phyloP scores from a whole-genome alignment of 2,797 vertebrate genomes.

The Bovichtus diacanthus region DNA sequence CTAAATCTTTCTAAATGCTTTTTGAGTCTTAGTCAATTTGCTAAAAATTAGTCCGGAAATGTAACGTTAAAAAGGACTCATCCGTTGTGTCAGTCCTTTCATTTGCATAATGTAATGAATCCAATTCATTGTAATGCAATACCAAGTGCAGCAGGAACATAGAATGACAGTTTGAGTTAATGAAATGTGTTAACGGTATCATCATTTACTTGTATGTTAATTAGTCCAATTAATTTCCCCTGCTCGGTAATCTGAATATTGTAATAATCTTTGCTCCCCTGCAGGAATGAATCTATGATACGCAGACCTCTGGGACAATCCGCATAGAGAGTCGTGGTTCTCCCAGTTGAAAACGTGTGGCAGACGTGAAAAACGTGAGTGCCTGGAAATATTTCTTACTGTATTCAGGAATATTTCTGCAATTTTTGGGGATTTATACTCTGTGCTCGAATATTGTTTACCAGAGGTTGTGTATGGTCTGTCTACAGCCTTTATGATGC shows the following conservation, averaged over 20 bases:
- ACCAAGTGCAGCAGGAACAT: slow-evolving; percentile 86
- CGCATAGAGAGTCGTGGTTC: slow-evolving; percentile 60
- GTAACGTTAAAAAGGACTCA: slow-evolving; percentile 71
- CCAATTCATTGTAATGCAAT: slow-evolving; percentile 90
- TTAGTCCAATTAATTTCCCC: slow-evolving; percentile 91
- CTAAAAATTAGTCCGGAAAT: slow-evolving; percentile 62
- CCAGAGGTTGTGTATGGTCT: slow-evolving; percentile 5
- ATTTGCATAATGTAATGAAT: slow-evolving; percentile 92
- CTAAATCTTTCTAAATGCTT: slow-evolving; percentile 74
- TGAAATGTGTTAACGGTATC: slow-evolving; percentile 93
- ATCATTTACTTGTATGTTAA: slow-evolving; percentile 93
- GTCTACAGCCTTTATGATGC: slow-evolving; percentile 40
- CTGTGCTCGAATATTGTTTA: slow-evolving; percentile 11
- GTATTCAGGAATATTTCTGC: slow-evolving; percentile 2
- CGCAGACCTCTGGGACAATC: slow-evolving; percentile 80
- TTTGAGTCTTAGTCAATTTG: slow-evolving; percentile 71
- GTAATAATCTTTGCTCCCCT: slow-evolving; percentile 88
- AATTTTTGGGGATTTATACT: neutral
- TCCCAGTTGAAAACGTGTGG: slow-evolving; percentile 38
- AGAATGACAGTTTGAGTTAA: slow-evolving; percentile 92
- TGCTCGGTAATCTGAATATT: slow-evolving; percentile 90
- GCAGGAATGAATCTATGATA: slow-evolving; percentile 82
- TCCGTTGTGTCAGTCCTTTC: slow-evolving; percentile 82
- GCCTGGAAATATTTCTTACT: slow-evolving; percentile 15
- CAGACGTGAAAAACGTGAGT: slow-evolving; percentile 39